These are phyloP conservation scores for Tinamus major DNA, from an alignment of 2,797 vertebrate genomes.

Conservation along the genomic window DNA sequence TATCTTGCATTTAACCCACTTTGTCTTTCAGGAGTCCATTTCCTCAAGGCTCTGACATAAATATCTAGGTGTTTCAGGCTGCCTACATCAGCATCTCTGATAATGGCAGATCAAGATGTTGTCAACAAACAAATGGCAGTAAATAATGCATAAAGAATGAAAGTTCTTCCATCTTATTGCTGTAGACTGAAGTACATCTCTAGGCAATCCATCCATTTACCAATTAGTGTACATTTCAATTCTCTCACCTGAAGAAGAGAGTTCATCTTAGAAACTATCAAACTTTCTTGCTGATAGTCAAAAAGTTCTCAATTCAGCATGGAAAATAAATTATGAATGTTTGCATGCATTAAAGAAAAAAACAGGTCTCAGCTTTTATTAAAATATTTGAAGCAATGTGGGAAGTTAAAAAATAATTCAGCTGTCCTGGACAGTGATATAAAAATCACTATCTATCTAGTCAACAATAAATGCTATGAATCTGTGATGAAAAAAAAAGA, in stretches of 20 bases:
- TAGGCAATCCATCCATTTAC: constrained; percentile 26
- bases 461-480: background rate
- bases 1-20: background rate
- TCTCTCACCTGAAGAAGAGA: background rate
- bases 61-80: background rate
- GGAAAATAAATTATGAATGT: constrained; percentile 8
- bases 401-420: background rate
- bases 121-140: background rate
- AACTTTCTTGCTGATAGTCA: background rate
- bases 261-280: background rate
- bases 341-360: background rate
- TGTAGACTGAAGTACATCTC: background rate
- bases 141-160: constrained; percentile 16
- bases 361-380: background rate
- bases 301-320: background rate
- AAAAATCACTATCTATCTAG: background rate
- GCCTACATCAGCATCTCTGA: background rate
- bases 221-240: background rate
- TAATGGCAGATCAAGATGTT: background rate
- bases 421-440: background rate
- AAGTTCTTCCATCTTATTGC: background rate
- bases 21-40: background rate
- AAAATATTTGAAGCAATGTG: background rate
- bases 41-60: background rate
- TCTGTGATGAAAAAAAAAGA: background rate